These are phyloP conservation scores for Vannuccia rotundouncinata DNA, from an alignment of 2,888 invertebrate species.

Conservation along the genomic window DNA sequence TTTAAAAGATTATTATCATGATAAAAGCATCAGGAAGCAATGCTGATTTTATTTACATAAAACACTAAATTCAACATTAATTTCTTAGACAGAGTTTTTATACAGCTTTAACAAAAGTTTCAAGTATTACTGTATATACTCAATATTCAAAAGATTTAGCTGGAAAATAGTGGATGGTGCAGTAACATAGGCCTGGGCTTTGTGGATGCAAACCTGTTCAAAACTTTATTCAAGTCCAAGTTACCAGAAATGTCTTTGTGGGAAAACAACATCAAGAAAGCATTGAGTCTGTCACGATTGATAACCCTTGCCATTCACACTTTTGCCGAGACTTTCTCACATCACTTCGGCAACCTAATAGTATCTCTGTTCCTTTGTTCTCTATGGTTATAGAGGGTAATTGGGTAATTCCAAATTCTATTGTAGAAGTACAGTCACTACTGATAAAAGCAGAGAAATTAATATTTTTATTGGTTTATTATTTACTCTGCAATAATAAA, in stretches of 20 bases:
- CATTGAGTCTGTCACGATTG: constrained; percentile 12
- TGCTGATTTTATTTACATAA: too few species aligned
- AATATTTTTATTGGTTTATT: background rate
- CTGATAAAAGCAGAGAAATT: background rate
- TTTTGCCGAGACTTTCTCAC: too few species aligned
- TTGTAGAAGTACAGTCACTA: background rate
- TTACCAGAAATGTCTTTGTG: constrained; percentile 9
- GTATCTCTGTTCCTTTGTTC: too few species aligned
- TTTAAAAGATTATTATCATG: too few species aligned
- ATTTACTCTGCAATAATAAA: background rate
- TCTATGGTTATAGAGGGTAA: too few species aligned
- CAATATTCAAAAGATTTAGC: constrained; percentile 20
- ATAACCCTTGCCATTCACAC: too few species aligned
- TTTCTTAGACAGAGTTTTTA: too few species aligned
- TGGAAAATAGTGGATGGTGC: constrained; percentile 13
- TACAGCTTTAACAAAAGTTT: constrained; percentile 19
- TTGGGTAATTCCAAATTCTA: background rate
- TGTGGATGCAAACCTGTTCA: background rate
- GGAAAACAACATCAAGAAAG: constrained; percentile 9
- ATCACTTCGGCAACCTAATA: too few species aligned
- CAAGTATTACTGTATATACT: constrained; percentile 8
- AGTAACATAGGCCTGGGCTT: constrained; percentile 11
- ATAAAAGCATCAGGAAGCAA: too few species aligned
- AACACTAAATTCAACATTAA: too few species aligned
- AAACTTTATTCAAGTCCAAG: constrained; percentile 19